Conservation (phyloP, 2,888 invertebrate species). For the Standfussiana lucernea region DNA sequence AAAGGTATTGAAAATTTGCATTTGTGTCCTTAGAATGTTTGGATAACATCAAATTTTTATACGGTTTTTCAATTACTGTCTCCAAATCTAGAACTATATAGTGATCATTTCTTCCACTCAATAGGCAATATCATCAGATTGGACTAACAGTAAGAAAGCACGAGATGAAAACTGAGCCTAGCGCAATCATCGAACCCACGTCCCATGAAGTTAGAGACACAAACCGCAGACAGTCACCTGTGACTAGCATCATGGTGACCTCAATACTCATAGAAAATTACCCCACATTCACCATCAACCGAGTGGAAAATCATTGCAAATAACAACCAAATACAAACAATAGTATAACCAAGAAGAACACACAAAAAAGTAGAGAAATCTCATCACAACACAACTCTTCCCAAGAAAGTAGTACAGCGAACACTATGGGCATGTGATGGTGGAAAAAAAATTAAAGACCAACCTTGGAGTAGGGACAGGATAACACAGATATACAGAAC, state of each 20-base stretch:
- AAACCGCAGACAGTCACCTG: constrained; percentile 67
- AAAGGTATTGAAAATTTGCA: not conserved
- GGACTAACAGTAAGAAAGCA: constrained; percentile 61
- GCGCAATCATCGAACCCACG: constrained; percentile 61
- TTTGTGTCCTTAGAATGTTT: not conserved
- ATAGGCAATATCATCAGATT: constrained; percentile 35
- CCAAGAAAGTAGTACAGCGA: constrained; percentile 53
- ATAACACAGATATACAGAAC: constrained; percentile 77
- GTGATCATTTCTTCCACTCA: not conserved
- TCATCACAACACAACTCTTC: constrained; percentile 48
- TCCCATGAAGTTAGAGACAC: constrained; percentile 66
- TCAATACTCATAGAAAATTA: constrained; percentile 66
- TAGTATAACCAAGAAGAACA: constrained; percentile 61
- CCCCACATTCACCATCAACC: constrained; percentile 65
- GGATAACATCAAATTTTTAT: too few relatives aligned
- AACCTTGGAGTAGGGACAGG: constrained; percentile 79
- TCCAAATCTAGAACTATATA: not conserved
- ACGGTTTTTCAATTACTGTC: not conserved
- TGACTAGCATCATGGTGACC: constrained; percentile 64
- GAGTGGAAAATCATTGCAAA: constrained; percentile 59
- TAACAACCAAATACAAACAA: constrained; percentile 71
- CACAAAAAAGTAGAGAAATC: constrained; percentile 53
- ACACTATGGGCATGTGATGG: constrained; percentile 19
- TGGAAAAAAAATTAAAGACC: constrained; percentile 33
- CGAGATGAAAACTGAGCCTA: constrained; percentile 61